Base-by-base conservation (phyloP, 2,888 invertebrate species). In the Agriopis marginaria region DNA sequence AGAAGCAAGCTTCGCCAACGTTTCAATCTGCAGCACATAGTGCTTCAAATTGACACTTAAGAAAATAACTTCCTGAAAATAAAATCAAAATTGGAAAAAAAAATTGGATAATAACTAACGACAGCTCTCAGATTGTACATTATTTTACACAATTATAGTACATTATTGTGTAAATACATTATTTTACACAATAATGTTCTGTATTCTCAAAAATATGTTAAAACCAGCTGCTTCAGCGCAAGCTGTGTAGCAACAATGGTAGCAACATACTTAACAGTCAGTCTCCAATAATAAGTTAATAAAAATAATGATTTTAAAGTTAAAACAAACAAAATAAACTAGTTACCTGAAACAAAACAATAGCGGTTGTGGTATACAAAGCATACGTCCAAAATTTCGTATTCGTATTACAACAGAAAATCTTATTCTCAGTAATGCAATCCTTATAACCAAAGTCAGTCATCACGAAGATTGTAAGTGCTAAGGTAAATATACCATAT, bases 11-110 rank as follows among this genome's bases (percentile, higher is more conserved):
- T 92, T 92, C 3, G 90, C 78, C 88, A 88, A 89, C 0, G 89
- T 87, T 72, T 93, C 92, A 45, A 88, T 75, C 71, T 89, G 86
- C 3, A 79, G 74, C 58, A 89, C 77, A 75, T 90, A 91, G 54
- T 85, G 82, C 45, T 80, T 79, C 6, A 53, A 6, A 58, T 86
- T 82, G 32, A 88, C 82, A n/a, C 79, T 78, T 65, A 85, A 82
- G 72, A 88, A 87, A 8, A 89, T 74, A 7, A 69, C 47, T 62
- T 76, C 76, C 76, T 76, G 11, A 53, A 53, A 53, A 14, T 11
- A 32, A 32, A 53, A 47, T n/a, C 17, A 23, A 23, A 23, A 23
- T 23, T 23, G 17, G 17, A 23, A 23, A 23, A 23, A 23, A 23
- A 23, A 23, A 23, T 23, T 23, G 17, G 17, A 23, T 1, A 23